Evolutionary conservation across 2,888 invertebrate genomes (phyloP).

Genomic region (Morpho deidamia): DNA sequence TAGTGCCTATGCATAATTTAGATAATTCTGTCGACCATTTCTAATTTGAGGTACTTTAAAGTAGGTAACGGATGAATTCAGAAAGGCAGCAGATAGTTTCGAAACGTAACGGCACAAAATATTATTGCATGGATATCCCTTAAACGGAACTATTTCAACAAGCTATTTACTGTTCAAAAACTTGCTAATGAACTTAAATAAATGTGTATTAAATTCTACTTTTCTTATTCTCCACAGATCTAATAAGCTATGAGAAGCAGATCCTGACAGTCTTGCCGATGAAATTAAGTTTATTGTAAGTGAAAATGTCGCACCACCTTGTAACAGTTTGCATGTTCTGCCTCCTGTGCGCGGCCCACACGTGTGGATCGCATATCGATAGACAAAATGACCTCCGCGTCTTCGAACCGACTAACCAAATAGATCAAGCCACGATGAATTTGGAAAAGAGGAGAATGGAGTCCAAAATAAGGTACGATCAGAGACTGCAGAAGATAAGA

Average conservation of each 20-base stretch:
- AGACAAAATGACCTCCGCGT: constrained; percentile 37
- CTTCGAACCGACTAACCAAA: constrained; percentile 34
- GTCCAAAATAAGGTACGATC: constrained; percentile 36
- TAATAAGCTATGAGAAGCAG: constrained; percentile 23
- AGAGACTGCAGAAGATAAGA: constrained; percentile 43
- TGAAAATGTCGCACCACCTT: constrained; percentile 73
- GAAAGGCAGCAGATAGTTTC: too few species aligned
- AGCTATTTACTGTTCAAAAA: too few species aligned
- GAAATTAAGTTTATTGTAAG: constrained; percentile 3
- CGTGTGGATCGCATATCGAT: constrained; percentile 85
- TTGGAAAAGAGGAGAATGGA: constrained; percentile 41
- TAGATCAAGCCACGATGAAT: constrained; percentile 34
- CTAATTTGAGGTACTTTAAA: too few species aligned
- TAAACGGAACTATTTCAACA: too few species aligned
- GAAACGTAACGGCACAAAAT: too few species aligned
- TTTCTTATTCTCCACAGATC: constrained; percentile 25
- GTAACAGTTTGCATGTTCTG: constrained; percentile 92
- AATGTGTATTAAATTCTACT: not conserved
- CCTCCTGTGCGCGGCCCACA: constrained; percentile 87
- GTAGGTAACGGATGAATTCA: too few species aligned
- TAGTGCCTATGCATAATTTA: too few species aligned
- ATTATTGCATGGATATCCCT: too few species aligned
- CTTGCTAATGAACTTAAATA: too few species aligned
- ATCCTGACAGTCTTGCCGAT: constrained; percentile 9
- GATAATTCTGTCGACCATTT: too few species aligned